Percentiles rank a stretch among this genome's conserved stretches.
Evolutionary conservation across 2,113 vertebrate genomes (phyloP).

Genomic region (Pionites leucogaster): DNA sequence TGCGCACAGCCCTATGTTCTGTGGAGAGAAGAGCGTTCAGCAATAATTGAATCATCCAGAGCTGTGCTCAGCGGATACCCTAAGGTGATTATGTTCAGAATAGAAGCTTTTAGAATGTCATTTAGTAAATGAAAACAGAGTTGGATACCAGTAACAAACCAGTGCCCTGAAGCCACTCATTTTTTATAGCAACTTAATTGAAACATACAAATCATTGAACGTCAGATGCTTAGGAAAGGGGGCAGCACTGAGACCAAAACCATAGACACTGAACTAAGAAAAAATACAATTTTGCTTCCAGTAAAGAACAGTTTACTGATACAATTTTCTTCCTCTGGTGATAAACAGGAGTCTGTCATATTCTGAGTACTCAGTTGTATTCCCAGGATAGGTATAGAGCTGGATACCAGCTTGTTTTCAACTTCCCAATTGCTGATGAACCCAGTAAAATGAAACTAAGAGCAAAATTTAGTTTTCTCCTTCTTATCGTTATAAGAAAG

Average conservation of each 20-base stretch:
- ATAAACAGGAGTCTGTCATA: neutral
- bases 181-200: conserved; percentile 74
- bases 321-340: conserved; percentile 32
- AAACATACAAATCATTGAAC: conserved; percentile 68
- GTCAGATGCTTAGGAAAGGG: conserved; percentile 28
- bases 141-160: conserved; percentile 75
- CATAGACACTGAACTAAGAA: conserved; percentile 17
- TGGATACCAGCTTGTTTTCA: neutral
- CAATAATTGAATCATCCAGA: conserved; percentile 70
- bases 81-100: conserved; percentile 74
- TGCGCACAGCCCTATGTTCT: conserved; percentile 1
- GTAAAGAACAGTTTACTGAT: conserved; percentile 43
- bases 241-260: conserved; percentile 36
- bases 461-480: neutral
- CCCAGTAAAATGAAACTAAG: neutral
- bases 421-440: neutral
- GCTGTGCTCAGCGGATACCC: conserved; percentile 55
- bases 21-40: conserved; percentile 54
- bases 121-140: conserved; percentile 76
- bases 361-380: neutral
- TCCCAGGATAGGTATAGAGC: neutral
- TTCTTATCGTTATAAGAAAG: neutral
- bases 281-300: conserved; percentile 33
- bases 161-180: conserved; percentile 67
- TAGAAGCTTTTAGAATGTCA: conserved; percentile 73